Conservation (phyloP, 2,797 vertebrate genomes). For the Lateolabrax maculatus region DNA sequence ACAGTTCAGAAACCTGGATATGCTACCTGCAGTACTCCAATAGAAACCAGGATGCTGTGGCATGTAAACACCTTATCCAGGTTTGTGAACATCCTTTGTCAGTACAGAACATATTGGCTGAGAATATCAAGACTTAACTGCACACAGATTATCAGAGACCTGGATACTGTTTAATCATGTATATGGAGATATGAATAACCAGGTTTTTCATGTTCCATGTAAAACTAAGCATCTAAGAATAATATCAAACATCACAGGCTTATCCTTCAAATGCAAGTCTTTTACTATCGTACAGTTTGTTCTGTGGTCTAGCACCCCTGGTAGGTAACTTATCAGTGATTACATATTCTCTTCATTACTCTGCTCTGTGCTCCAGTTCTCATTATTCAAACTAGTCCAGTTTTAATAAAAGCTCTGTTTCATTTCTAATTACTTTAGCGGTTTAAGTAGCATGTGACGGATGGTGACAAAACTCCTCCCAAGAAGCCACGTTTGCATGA, state of each 20-base stretch:
- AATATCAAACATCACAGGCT: background rate
- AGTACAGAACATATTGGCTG: too few relatives aligned
- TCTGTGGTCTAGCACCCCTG: background rate
- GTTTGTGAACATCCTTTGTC: too few relatives aligned
- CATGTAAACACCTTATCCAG: too few relatives aligned
- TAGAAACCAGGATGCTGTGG: too few relatives aligned
- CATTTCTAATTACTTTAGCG: conserved; percentile 31
- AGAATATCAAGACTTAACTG: too few relatives aligned
- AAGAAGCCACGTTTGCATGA: conserved; percentile 47
- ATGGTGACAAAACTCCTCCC: conserved; percentile 37
- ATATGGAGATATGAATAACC: too few relatives aligned
- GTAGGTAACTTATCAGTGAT: background rate
- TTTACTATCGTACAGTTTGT: background rate
- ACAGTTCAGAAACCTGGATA: background rate
- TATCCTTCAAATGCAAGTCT: background rate
- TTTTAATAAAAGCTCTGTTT: conserved; percentile 48
- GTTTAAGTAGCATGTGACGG: conserved; percentile 54
- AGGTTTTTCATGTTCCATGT: too few relatives aligned
- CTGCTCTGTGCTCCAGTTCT: conserved; percentile 13
- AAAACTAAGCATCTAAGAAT: background rate
- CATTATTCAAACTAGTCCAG: conserved; percentile 24
- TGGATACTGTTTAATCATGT: too few relatives aligned
- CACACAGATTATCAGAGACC: too few relatives aligned
- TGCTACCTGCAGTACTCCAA: too few relatives aligned
- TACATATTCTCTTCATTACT: conserved; percentile 7